Evolutionary conservation across 2,797 vertebrate species (phyloP).

Genomic region (Mastacembelus armatus): DNA sequence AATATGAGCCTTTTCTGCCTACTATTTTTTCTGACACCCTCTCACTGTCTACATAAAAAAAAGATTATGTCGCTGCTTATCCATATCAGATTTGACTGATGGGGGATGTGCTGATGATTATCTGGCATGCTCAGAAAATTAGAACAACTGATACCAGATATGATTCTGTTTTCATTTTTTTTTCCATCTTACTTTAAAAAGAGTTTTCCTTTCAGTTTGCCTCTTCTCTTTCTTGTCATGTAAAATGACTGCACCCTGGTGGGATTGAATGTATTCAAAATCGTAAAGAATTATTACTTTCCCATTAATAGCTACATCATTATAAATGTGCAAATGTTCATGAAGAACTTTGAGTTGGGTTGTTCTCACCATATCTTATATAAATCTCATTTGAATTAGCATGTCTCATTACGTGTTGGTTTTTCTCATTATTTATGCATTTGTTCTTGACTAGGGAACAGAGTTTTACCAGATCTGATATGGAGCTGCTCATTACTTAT

Average conservation of each 20-base stretch:
- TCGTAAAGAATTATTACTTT: conserved; percentile 2
- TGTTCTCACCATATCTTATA: background rate
- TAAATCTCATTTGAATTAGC: background rate
- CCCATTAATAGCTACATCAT: conserved; percentile 1
- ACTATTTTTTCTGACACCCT: background rate
- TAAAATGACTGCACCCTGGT: conserved; percentile 11
- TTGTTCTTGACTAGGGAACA: background rate
- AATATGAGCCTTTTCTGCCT: conserved; percentile 8
- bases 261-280: conserved; percentile 5
- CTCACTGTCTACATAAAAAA: background rate
- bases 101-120: conserved; percentile 3
- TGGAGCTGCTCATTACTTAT: no score
- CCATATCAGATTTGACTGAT: conserved; percentile 25
- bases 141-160: background rate
- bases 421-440: background rate
- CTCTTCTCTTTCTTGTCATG: background rate
- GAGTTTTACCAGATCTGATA: no score
- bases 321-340: background rate
- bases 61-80: conserved; percentile 6
- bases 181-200: no score
- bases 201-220: background rate
- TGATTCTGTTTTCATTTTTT: background rate
- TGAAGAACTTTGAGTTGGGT: background rate
- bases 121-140: conserved; percentile 8
- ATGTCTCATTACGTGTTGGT: background rate